Evolutionary conservation across 1,140 invertebrate species (phyloP).

Genomic region (Charaxes varanes): DNA sequence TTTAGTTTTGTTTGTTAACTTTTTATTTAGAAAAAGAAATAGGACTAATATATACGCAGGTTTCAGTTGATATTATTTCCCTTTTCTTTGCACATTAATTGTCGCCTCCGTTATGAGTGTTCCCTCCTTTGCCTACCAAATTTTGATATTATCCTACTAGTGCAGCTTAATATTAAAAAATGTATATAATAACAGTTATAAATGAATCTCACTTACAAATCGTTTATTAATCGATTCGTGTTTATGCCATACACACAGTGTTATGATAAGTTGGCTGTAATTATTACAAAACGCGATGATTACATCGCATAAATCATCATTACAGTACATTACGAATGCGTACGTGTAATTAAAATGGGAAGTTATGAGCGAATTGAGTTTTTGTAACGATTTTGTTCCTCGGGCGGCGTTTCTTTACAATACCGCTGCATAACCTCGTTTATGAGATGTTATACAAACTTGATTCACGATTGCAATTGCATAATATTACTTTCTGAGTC

Average conservation of each 20-base stretch:
- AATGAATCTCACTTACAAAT: not conserved
- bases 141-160: not conserved
- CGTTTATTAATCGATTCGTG: slow-evolving; percentile 2
- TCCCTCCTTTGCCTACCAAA: too few species aligned
- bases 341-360: slow-evolving; percentile 3
- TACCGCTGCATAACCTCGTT: slow-evolving; percentile 32
- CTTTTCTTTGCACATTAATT: too few species aligned
- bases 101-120: slow-evolving; percentile 1
- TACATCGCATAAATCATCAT: slow-evolving; percentile 12
- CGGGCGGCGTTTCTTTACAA: slow-evolving; percentile 7
- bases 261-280: slow-evolving; percentile 11
- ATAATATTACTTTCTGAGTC: slow-evolving; percentile 47
- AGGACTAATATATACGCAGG: too few species aligned
- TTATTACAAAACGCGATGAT: slow-evolving; percentile 8
- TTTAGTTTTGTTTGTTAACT: too few species aligned
- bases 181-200: not conserved
- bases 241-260: slow-evolving; percentile 13
- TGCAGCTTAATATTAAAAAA: not conserved
- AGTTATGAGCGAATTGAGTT: slow-evolving; percentile 2
- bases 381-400: slow-evolving; percentile 1
- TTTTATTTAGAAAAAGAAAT: too few species aligned
- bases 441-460: slow-evolving; percentile 42
- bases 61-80: too few species aligned
- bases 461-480: slow-evolving; percentile 35
- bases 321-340: slow-evolving; percentile 6